Evolutionary conservation across 2,888 invertebrate genomes (phyloP).

Genomic region (Epinotia nisella): DNA sequence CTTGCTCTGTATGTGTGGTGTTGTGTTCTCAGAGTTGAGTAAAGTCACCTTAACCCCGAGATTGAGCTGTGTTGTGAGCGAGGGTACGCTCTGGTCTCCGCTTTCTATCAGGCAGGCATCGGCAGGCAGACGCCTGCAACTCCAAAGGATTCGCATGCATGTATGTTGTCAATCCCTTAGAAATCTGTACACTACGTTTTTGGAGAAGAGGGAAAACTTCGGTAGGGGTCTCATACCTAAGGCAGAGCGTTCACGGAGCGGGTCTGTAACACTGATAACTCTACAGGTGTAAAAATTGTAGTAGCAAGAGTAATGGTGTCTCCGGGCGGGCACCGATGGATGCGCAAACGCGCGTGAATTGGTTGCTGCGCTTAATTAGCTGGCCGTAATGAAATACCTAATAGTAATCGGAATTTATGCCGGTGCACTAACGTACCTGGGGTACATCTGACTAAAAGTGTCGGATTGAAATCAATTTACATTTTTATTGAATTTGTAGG

Average conservation of each 20-base stretch:
- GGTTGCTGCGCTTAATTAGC: conserved; percentile 78
- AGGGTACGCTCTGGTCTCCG: no score
- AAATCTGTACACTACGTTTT: not conserved
- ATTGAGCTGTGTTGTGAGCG: no score
- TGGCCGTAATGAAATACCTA: conserved; percentile 66
- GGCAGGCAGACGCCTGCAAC: no score
- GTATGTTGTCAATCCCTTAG: not conserved
- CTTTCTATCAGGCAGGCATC: no score
- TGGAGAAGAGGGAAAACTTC: not conserved
- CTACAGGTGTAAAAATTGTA: conserved; percentile 55
- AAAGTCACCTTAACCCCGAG: no score
- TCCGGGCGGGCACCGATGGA: conserved; percentile 70
- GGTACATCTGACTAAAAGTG: not conserved
- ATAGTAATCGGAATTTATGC: conserved; percentile 77
- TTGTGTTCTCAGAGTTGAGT: not conserved
- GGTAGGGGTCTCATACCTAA: not conserved
- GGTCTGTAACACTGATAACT: conserved; percentile 36
- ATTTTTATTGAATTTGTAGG: no score
- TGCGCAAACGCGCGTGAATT: conserved; percentile 73
- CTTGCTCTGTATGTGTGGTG: not conserved
- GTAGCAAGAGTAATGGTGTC: conserved; percentile 76
- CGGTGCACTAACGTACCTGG: conserved; percentile 53
- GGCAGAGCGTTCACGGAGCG: not conserved
- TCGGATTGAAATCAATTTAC: not conserved
- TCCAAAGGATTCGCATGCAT: no score